phyloP scores from a whole-genome alignment of 2,113 vertebrate species.

The Ciconia stormi region DNA sequence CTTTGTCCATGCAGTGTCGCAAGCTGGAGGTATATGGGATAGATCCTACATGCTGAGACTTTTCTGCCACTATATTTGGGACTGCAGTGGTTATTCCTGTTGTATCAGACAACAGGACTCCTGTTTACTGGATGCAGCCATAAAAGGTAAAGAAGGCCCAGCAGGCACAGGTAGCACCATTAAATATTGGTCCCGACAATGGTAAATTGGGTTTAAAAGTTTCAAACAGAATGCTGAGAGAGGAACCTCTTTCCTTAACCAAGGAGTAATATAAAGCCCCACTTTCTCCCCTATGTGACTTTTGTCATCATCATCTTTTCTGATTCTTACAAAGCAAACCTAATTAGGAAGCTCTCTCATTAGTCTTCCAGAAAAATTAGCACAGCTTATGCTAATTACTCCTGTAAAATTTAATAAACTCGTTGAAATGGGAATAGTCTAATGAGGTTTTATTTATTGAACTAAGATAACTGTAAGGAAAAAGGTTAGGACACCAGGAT shows the following conservation, averaged over 20 bases:
- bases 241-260: conserved; percentile 43
- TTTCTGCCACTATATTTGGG: not conserved
- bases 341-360: conserved; percentile 99
- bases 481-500: conserved; percentile 83
- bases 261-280: conserved; percentile 65
- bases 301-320: conserved; percentile 86
- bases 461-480: conserved; percentile 95
- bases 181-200: not conserved
- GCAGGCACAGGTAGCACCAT: not conserved
- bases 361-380: conserved; percentile 99
- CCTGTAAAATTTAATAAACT: conserved; percentile 99
- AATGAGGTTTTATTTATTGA: conserved; percentile 99
- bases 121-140: conserved; percentile 20
- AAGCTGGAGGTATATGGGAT: not conserved
- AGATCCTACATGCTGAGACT: not conserved
- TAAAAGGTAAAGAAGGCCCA: conserved; percentile 49
- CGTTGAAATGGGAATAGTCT: conserved; percentile 95
- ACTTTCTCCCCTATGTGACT: conserved; percentile 79
- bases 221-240: conserved; percentile 17
- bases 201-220: conserved; percentile 36
- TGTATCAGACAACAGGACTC: not conserved
- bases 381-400: conserved; percentile 98
- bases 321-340: conserved; percentile 90
- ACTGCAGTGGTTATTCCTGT: conserved; percentile 11
- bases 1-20: not conserved